Evolutionary conservation across 1,140 invertebrate genomes (phyloP).

Genomic region (Trachymyrmex septentrionalis): DNA sequence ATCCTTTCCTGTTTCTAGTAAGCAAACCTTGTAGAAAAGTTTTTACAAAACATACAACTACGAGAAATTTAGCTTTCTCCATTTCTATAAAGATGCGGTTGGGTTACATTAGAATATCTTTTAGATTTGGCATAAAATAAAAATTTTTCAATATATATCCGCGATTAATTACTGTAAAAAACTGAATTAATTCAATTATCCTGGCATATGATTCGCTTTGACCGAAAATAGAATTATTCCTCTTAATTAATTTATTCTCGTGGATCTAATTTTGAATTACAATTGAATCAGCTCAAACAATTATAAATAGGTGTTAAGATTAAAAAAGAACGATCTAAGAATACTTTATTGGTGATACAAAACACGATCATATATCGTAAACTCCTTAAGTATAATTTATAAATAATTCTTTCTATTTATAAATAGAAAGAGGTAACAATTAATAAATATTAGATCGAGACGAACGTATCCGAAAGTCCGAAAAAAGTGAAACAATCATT

Average conservation of each 20-base stretch:
- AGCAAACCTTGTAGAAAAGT: conserved; percentile 11
- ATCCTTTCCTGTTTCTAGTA: conserved; percentile 17
- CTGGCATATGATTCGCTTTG: not conserved
- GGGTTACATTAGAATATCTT: not conserved
- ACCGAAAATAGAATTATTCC: no score
- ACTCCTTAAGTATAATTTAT: conserved; percentile 51
- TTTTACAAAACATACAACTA: conserved; percentile 34
- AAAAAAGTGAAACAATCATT: conserved; percentile 41
- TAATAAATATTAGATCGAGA: conserved; percentile 71
- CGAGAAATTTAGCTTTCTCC: conserved; percentile 51
- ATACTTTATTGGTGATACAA: conserved; percentile 61
- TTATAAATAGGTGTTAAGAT: conserved; percentile 3
- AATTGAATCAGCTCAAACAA: not conserved
- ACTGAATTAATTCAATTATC: not conserved
- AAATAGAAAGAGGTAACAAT: conserved; percentile 43
- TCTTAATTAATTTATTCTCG: no score
- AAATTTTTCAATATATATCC: conserved; percentile 1
- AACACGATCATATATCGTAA: conserved; percentile 14
- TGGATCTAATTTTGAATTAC: not conserved
- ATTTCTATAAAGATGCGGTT: conserved; percentile 20
- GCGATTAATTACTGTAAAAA: not conserved
- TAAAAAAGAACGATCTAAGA: conserved; percentile 28
- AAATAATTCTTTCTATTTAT: conserved; percentile 51
- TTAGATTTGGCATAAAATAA: conserved; percentile 28
- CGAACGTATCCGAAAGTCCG: not conserved